phyloP scores from a whole-genome alignment of 2,797 vertebrate species.

The Sebastes hubbsi region DNA sequence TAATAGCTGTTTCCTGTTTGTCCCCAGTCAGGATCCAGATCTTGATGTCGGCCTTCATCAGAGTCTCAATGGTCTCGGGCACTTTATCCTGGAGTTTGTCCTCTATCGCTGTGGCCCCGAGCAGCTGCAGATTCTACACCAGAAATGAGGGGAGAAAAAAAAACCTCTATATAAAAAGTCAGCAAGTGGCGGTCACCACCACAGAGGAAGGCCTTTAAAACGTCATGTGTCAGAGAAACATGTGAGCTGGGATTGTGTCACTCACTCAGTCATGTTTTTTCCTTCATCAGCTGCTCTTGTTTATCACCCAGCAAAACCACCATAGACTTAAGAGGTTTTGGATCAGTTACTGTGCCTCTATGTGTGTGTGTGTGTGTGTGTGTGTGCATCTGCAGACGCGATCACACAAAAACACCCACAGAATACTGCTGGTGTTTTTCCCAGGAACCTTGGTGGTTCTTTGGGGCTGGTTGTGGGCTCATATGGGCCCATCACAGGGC shows the following conservation, averaged over 20 bases:
- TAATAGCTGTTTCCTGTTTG: slow-evolving; percentile 99
- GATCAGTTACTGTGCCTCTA: slow-evolving; percentile 29
- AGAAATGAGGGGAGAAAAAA: slow-evolving; percentile 19
- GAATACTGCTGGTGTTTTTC: slow-evolving; percentile 50
- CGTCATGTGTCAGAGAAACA: slow-evolving; percentile 61
- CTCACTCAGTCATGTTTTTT: slow-evolving; percentile 40
- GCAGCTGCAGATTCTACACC: slow-evolving; percentile 92
- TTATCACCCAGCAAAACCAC: slow-evolving; percentile 57
- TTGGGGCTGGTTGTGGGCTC: slow-evolving; percentile 40
- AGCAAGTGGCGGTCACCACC: slow-evolving; percentile 28
- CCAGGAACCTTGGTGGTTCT: slow-evolving; percentile 57
- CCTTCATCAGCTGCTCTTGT: slow-evolving; percentile 64
- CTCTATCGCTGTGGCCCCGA: slow-evolving; percentile 98
- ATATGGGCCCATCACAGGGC: slow-evolving; percentile 46
- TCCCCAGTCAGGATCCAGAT: slow-evolving; percentile 99
- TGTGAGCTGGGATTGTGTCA: slow-evolving; percentile 49
- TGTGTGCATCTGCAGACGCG: slow-evolving; percentile 12
- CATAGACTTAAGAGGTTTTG: slow-evolving; percentile 36
- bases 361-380: slow-evolving; percentile 3
- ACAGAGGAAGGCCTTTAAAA: slow-evolving; percentile 53
- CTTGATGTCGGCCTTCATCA: slow-evolving; percentile 98
- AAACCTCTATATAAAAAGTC: neutral
- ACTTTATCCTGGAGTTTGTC: slow-evolving; percentile 98
- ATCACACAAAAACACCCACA: slow-evolving; percentile 50
- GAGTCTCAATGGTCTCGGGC: slow-evolving; percentile 97